Conservation (phyloP, 2,888 invertebrate genomes). For the Acleris holmiana region DNA sequence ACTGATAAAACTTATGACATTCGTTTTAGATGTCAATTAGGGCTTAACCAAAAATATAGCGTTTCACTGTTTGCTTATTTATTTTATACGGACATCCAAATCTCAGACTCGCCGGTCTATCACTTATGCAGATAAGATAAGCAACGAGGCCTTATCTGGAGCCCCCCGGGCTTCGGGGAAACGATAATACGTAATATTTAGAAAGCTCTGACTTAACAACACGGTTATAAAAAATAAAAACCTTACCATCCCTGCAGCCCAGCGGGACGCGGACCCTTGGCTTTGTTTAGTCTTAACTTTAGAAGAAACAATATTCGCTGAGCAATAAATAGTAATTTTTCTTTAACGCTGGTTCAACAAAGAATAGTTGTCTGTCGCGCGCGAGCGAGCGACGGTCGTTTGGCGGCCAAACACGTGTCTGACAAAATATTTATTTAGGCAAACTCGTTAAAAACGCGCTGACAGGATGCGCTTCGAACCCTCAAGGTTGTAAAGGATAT, state of each 20-base stretch:
- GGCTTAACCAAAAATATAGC: not conserved
- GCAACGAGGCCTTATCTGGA: conserved; percentile 62
- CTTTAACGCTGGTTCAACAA: conserved; percentile 51
- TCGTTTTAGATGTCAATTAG: not conserved
- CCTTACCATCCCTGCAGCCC: conserved; percentile 58
- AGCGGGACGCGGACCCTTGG: conserved; percentile 61
- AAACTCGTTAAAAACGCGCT: conserved; percentile 74
- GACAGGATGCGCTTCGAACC: conserved; percentile 80
- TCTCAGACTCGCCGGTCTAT: conserved; percentile 57
- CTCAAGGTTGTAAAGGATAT: conserved; percentile 75
- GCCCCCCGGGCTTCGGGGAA: conserved; percentile 57
- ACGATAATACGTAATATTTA: conserved; percentile 61
- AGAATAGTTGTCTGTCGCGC: conserved; percentile 49
- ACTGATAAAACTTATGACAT: too few species aligned
- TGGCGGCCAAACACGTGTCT: conserved; percentile 71
- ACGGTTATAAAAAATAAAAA: conserved; percentile 63
- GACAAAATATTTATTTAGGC: conserved; percentile 79
- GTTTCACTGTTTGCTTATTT: too few species aligned
- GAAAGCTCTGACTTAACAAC: conserved; percentile 63
- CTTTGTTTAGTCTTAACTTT: conserved; percentile 51
- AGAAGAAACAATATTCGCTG: conserved; percentile 64
- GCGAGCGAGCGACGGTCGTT: conserved; percentile 51
- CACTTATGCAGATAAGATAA: conserved; percentile 70
- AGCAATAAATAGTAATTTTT: conserved; percentile 67
- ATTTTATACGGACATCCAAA: conserved; percentile 32